These are phyloP conservation scores for Deilephila porcellus DNA, from an alignment of 2,888 invertebrate species.

Conservation along the genomic window DNA sequence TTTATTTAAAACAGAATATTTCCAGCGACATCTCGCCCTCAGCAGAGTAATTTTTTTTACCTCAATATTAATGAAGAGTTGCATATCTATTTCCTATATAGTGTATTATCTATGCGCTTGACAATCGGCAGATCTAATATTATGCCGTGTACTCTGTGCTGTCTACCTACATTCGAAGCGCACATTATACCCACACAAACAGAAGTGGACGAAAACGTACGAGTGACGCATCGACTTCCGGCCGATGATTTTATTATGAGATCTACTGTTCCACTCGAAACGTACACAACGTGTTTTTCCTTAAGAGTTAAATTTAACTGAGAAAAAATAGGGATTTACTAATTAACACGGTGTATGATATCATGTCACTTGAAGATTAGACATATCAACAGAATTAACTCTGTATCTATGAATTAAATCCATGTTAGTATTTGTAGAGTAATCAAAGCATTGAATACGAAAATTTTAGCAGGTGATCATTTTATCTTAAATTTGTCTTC, in stretches of 20 bases:
- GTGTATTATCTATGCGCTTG: constrained; percentile 31
- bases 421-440: background rate
- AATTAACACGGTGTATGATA: background rate
- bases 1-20: no score
- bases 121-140: constrained; percentile 53
- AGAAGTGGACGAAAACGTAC: constrained; percentile 76
- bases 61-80: no score
- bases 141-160: constrained; percentile 35
- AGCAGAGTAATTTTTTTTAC: no score
- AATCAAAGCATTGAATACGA: background rate
- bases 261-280: constrained; percentile 64
- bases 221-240: constrained; percentile 83
- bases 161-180: constrained; percentile 55
- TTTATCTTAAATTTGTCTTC: background rate
- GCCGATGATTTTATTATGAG: constrained; percentile 80
- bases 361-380: background rate
- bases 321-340: background rate
- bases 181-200: constrained; percentile 70
- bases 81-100: no score
- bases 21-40: no score
- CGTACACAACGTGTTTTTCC: constrained; percentile 24
- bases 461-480: background rate
- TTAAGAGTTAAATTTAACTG: constrained; percentile 2
- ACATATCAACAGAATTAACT: background rate
- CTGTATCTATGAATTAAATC: background rate